These are phyloP conservation scores for Drosophila diplacantha DNA, from an alignment of 2,888 invertebrate genomes.

Conservation along the genomic window DNA sequence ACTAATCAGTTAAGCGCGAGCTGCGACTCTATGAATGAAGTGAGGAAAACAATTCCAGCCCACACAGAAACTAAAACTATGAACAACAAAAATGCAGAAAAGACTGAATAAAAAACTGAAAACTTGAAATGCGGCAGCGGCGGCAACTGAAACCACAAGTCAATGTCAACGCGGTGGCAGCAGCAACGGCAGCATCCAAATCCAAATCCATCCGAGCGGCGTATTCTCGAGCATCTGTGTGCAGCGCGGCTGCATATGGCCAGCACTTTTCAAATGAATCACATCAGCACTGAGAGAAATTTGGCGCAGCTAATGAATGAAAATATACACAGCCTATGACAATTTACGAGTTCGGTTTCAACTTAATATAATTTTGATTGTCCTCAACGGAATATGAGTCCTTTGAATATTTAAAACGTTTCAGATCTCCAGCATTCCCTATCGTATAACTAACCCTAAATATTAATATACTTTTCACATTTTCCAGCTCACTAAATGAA, in stretches of 20 bases:
- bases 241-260: slow-evolving; percentile 38
- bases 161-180: slow-evolving; percentile 72
- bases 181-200: slow-evolving; percentile 30
- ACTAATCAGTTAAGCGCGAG: slow-evolving; percentile 55
- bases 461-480: no score
- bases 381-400: no score
- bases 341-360: no score
- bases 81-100: slow-evolving; percentile 7
- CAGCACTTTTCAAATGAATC: slow-evolving; percentile 40
- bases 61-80: slow-evolving; percentile 53
- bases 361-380: no score
- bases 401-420: no score
- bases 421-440: not conserved
- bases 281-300: slow-evolving; percentile 4
- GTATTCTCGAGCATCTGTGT: slow-evolving; percentile 44
- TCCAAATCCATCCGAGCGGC: slow-evolving; percentile 21
- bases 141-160: slow-evolving; percentile 73
- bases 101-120: slow-evolving; percentile 22
- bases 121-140: slow-evolving; percentile 48
- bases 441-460: not conserved
- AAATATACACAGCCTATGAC: no score
- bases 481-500: not conserved
- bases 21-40: slow-evolving; percentile 47
- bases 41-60: slow-evolving; percentile 66
- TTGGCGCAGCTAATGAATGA: no score